Evolutionary conservation across 2,888 invertebrate genomes (phyloP), one percentile per base, ranked within the genome.

Genomic region (Archips crataeganus): DNA sequence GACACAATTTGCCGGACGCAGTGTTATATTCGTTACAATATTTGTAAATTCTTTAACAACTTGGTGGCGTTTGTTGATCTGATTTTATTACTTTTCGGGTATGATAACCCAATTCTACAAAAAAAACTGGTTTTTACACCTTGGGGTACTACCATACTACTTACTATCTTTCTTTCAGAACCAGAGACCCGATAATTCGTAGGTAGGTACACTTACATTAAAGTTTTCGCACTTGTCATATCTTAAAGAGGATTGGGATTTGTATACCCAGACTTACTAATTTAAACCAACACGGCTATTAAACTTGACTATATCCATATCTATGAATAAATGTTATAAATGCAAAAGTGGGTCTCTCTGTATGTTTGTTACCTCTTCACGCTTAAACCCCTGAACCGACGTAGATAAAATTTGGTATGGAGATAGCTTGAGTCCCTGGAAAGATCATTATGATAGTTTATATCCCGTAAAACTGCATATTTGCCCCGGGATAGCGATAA

Each of bases 31-130:
- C 63, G 13, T 11, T 57, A 47, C 13, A 32, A 51, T 64, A 73
- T 73, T 73, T 63, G 59, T 73, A 62, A 64, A 69, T 69, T 68
- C 3, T 39, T 36, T n/a, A 23, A 13, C 39, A 36, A 15, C 62
- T 59, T 32, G 32, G 23, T 23, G 45, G 4, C 1, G 39, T 64
- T 59, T 64, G 64, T 49, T 64, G 36, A 36, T 32, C 6, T 47
- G n/a, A 34, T 34, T 23, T 32, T 54, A 42, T 60, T 3, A 11
- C 45, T 36, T 60, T 60, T 36, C n/a, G 3, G 5, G 5, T 13
- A 6, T 6, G 8, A 6, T n/a, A 13, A n/a, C n/a, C 39, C 6
- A 39, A 39, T 39, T 9, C 23, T 54, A 23, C 23, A 23, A 1
- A 9, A 23, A 54, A 54, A 54, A 39, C 39, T 39, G 39, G 5